Conservation (phyloP, 2,797 vertebrate species). For the Salarias fasciatus region DNA sequence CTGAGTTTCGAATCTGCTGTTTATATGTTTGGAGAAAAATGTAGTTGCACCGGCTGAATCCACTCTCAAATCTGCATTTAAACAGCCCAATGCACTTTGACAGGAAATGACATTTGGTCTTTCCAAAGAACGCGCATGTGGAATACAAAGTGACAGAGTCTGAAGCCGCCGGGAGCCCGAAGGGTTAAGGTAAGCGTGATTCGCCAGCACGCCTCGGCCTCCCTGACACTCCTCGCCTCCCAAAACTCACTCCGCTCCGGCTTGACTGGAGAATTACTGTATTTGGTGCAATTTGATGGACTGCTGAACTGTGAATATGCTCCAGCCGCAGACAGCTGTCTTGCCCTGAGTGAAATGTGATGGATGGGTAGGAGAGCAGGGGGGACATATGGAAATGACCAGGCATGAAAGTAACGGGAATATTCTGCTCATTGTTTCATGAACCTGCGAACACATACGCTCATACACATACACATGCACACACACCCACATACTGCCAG, state of each 20-base stretch:
- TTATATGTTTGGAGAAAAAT: no score
- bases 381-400: conserved; percentile 82
- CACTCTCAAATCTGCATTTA: neutral
- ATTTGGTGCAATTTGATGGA: conserved; percentile 84
- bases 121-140: neutral
- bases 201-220: conserved; percentile 31
- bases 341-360: conserved; percentile 79
- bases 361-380: conserved; percentile 74
- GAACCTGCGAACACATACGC: conserved; percentile 9
- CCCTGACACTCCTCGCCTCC: conserved; percentile 43
- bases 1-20: no score
- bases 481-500: no score
- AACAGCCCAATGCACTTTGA: neutral
- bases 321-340: conserved; percentile 78
- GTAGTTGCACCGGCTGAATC: neutral
- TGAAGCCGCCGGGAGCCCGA: conserved; percentile 2
- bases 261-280: conserved; percentile 75
- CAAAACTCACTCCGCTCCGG: conserved; percentile 47
- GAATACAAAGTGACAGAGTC: conserved; percentile 14
- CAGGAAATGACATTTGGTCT: conserved; percentile 14
- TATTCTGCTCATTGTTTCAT: conserved; percentile 59
- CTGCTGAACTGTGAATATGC: conserved; percentile 85
- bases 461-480: conserved; percentile 33
- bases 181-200: conserved; percentile 34
- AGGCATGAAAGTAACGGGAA: conserved; percentile 54